A percentile compares a stretch with the other conserved stretches of the same genome.
Conservation (phyloP, 2,888 invertebrate species). For the Ptilodon capucinus region DNA sequence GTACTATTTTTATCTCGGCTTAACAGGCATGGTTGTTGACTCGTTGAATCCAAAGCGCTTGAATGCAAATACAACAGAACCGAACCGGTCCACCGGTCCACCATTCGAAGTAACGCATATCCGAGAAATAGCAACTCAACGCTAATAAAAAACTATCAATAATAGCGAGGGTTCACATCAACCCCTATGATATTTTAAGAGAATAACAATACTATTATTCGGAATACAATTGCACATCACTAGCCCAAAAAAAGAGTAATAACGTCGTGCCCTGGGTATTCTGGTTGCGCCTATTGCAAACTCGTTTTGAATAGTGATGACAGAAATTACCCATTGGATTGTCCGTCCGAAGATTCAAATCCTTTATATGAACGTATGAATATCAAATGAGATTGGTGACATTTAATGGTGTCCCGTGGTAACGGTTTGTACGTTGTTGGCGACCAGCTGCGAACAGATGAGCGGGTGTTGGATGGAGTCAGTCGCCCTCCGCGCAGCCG, state of each 20-base stretch:
- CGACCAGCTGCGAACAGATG: constrained; percentile 66
- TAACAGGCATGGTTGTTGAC: constrained; percentile 30
- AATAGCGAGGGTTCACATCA: constrained; percentile 10
- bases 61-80: constrained; percentile 57
- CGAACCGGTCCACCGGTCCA: constrained; percentile 53
- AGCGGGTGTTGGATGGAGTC: constrained; percentile 35
- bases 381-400: constrained; percentile 51
- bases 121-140: constrained; percentile 29
- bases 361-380: constrained; percentile 43
- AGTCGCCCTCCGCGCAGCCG: constrained; percentile 48
- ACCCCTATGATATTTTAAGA: constrained; percentile 24
- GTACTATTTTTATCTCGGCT: constrained; percentile 44
- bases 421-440: constrained; percentile 54
- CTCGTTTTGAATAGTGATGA: constrained; percentile 51
- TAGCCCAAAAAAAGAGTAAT: constrained; percentile 26
- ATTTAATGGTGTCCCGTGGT: constrained; percentile 49
- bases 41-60: constrained; percentile 41
- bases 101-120: constrained; percentile 40
- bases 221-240: constrained; percentile 30
- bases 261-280: constrained; percentile 28
- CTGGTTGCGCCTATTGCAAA: constrained; percentile 39
- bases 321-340: constrained; percentile 31
- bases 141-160: constrained; percentile 17
- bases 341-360: constrained; percentile 31
- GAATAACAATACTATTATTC: constrained; percentile 19